These are phyloP conservation scores for Morpho achilles DNA, from an alignment of 2,888 invertebrate species.

Conservation along the genomic window DNA sequence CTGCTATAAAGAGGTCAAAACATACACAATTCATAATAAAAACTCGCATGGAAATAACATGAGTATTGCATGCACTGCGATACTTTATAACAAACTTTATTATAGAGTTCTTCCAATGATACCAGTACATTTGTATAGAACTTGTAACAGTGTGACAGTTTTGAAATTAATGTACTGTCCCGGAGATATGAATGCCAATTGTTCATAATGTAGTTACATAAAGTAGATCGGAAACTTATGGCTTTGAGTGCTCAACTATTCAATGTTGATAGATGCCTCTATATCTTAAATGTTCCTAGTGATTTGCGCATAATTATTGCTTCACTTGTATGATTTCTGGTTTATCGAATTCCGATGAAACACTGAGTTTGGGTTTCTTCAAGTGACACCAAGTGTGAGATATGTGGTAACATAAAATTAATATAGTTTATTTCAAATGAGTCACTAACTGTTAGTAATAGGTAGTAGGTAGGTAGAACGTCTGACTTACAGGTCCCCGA, in stretches of 20 bases:
- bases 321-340: too few species aligned
- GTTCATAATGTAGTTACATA: background rate
- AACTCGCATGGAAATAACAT: conserved; percentile 5
- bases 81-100: conserved; percentile 22
- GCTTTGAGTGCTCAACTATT: background rate
- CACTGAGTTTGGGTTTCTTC: too few species aligned
- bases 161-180: conserved; percentile 10
- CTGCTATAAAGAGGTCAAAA: background rate
- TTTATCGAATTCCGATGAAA: too few species aligned
- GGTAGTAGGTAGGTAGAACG: too few species aligned
- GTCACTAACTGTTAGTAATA: too few species aligned
- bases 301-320: too few species aligned
- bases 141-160: conserved; percentile 17
- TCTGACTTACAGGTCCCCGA: too few species aligned
- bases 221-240: background rate
- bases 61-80: conserved; percentile 11
- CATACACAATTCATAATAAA: background rate
- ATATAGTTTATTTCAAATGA: too few species aligned
- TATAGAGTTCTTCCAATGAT: conserved; percentile 18
- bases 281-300: too few species aligned
- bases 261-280: too few species aligned
- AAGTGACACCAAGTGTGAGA: too few species aligned
- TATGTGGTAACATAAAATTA: too few species aligned
- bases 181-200: conserved; percentile 1
- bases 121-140: conserved; percentile 20